These are phyloP conservation scores for Seira sanloemensis DNA, from an alignment of 2,888 invertebrate species.

Conservation along the genomic window DNA sequence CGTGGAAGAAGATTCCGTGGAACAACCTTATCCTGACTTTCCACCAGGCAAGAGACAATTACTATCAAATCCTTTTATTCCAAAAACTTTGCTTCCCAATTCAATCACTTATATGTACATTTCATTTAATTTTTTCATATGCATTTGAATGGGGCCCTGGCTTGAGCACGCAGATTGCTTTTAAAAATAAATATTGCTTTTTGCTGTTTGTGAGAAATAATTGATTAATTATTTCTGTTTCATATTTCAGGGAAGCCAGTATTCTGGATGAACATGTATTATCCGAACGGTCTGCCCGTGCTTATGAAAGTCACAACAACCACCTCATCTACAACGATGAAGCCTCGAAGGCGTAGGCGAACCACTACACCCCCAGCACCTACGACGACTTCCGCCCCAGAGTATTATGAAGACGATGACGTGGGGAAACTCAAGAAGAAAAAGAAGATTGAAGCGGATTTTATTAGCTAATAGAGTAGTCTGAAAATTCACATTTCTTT, in stretches of 20 bases:
- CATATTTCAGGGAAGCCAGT: constrained; percentile 15
- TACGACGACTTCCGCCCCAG: not conserved
- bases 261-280: constrained; percentile 59
- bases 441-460: not conserved
- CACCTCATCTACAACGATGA: not conserved
- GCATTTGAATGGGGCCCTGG: too few relatives aligned
- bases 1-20: constrained; percentile 22
- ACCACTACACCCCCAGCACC: constrained; percentile 9
- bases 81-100: too few relatives aligned
- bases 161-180: too few relatives aligned
- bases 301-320: constrained; percentile 30
- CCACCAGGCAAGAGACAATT: constrained; percentile 25
- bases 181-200: too few relatives aligned
- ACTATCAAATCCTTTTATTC: too few relatives aligned
- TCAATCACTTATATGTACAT: too few relatives aligned
- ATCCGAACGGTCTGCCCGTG: constrained; percentile 41
- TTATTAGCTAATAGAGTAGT: not conserved
- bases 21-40: constrained; percentile 40
- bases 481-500: too few relatives aligned
- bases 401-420: constrained; percentile 28
- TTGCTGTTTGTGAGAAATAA: too few relatives aligned
- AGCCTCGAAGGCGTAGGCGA: constrained; percentile 20
- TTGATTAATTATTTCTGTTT: not conserved
- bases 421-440: not conserved
- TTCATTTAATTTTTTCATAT: too few relatives aligned